Conservation (phyloP, 2,113 vertebrate species). For the Collichthys lucidus region DNA sequence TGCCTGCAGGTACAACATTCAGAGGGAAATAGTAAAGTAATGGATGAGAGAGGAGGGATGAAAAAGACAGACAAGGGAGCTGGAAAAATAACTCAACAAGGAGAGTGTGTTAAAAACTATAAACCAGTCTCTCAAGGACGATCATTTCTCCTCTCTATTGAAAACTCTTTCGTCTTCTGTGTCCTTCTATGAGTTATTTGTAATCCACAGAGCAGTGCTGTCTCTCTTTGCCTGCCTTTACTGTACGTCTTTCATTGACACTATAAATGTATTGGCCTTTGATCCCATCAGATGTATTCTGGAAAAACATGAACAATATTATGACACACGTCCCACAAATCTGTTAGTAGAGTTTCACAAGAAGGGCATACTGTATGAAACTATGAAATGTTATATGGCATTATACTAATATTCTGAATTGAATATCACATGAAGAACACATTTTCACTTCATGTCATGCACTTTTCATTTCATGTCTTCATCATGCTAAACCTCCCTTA, state of each 20-base stretch:
- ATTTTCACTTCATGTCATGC: background rate
- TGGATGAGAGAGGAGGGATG: constrained; percentile 13
- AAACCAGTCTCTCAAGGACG: background rate
- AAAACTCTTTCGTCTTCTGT: constrained; percentile 12
- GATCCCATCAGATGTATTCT: constrained; percentile 24
- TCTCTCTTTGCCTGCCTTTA: constrained; percentile 26
- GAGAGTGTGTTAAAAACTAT: constrained; percentile 14
- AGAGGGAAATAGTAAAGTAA: constrained; percentile 37
- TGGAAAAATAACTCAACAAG: constrained; percentile 1
- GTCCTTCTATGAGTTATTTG: constrained; percentile 27
- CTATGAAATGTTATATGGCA: background rate
- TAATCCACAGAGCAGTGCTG: constrained; percentile 13
- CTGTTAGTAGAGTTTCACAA: constrained; percentile 8
- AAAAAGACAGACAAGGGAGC: constrained; percentile 11
- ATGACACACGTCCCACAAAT: background rate
- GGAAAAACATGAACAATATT: constrained; percentile 33
- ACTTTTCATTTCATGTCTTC: background rate
- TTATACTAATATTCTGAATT: background rate
- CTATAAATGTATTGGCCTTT: constrained; percentile 67
- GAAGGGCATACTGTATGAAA: background rate
- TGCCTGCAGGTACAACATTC: constrained; percentile 46
- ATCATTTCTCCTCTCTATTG: constrained; percentile 3
- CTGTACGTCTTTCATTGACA: constrained; percentile 25
- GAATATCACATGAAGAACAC: background rate
- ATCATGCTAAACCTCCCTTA: background rate